Evolutionary conservation across 2,113 vertebrate species (phyloP).

Genomic region (Gymnobelideus leadbeateri): DNA sequence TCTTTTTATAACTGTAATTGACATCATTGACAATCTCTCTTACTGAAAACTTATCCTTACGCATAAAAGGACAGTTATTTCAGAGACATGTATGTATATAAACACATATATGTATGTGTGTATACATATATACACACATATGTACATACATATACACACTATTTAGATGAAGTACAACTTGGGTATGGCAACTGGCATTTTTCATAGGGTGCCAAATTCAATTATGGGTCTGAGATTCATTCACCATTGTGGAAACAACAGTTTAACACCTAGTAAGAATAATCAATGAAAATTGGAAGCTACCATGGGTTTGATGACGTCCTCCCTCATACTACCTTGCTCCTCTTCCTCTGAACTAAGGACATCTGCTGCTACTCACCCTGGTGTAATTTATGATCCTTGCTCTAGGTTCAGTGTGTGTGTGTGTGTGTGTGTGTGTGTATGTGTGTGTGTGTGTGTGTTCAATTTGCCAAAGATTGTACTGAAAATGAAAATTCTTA

Average conservation of each 20-base stretch:
- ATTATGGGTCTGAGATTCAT: neutral
- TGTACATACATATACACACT: neutral
- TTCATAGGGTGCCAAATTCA: neutral
- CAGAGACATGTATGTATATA: neutral
- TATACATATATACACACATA: too few species aligned
- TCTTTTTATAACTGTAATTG: neutral
- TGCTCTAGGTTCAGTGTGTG: neutral
- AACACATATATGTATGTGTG: too few species aligned
- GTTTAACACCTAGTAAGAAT: neutral
- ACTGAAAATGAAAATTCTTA: neutral
- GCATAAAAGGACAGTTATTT: neutral
- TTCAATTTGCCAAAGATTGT: neutral
- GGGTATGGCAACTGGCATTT: neutral
- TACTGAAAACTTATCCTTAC: neutral
- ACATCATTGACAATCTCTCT: neutral
- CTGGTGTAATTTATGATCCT: neutral
- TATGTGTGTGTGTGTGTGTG: neutral
- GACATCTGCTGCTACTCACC: neutral
- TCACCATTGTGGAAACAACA: neutral
- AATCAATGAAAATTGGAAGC: neutral
- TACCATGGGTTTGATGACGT: neutral
- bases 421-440: too few species aligned
- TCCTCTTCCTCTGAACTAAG: neutral
- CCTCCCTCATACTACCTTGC: neutral
- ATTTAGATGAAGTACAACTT: neutral